Conservation (phyloP, 37 sponge, comb jelly and placozoan genomes). For the Eunapius fragilis region DNA sequence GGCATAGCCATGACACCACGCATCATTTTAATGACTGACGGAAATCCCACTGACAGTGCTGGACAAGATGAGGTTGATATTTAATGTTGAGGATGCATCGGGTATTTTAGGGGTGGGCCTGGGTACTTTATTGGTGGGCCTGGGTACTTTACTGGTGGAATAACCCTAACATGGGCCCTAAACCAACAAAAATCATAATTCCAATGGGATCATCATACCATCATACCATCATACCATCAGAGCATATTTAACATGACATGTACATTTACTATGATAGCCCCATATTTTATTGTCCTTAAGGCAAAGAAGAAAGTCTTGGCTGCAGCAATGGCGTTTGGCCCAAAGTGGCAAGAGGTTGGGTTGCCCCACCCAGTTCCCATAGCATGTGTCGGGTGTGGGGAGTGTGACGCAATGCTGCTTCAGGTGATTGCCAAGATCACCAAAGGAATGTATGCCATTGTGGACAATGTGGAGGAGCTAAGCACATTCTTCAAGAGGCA, state of each 20-base stretch:
- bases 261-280: background rate
- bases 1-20: conserved; percentile 50
- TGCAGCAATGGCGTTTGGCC: conserved; percentile 50
- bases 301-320: conserved; percentile 35
- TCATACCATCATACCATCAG: no score
- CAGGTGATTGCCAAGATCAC: conserved; percentile 52
- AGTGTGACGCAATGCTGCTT: conserved; percentile 42
- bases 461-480: conserved; percentile 39
- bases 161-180: no score
- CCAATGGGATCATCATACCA: no score
- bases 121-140: background rate
- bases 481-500: conserved; percentile 58
- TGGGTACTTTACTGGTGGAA: background rate
- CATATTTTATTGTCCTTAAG: conserved; percentile 7
- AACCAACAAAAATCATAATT: no score
- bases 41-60: conserved; percentile 31
- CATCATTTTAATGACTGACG: conserved; percentile 64
- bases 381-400: conserved; percentile 66
- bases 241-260: no score
- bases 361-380: conserved; percentile 57
- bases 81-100: background rate
- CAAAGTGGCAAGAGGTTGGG: conserved; percentile 34
- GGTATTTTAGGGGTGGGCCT: background rate
- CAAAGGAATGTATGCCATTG: conserved; percentile 61
- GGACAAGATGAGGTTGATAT: conserved; percentile 31